Evolutionary conservation across 2,797 vertebrate species (phyloP).

Genomic region (Xerus rutilus): DNA sequence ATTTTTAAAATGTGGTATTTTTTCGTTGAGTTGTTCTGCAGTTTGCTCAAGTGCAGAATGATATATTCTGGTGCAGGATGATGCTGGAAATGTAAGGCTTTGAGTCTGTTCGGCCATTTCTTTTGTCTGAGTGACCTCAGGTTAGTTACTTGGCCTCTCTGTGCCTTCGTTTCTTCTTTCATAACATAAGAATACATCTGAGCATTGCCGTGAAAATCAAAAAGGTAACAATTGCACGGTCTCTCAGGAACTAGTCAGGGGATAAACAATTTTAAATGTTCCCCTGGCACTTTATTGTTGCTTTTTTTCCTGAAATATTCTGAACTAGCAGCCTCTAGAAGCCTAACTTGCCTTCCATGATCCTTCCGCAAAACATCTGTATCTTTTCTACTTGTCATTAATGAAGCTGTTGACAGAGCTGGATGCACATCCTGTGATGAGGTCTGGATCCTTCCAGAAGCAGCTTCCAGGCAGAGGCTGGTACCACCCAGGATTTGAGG

Average conservation of each 20-base stretch:
- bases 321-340: slow-evolving; percentile 37
- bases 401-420: neutral
- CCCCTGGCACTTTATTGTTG: neutral
- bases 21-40: neutral
- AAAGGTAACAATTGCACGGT: neutral
- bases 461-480: neutral
- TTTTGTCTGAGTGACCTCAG: neutral
- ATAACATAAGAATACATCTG: neutral
- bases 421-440: neutral
- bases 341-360: neutral
- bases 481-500: neutral
- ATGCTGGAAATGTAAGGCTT: neutral
- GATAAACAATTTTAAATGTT: neutral
- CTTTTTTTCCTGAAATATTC: accelerated
- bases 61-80: neutral
- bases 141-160: neutral
- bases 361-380: neutral
- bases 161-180: neutral
- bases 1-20: neutral
- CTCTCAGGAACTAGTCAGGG: neutral
- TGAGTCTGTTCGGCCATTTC: neutral
- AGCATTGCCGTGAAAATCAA: neutral
- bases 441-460: neutral
- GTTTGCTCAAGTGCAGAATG: neutral
- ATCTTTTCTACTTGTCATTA: neutral